Base-by-base conservation (phyloP, 2,113 vertebrate species). In the Ailuropoda melanoleuca region DNA sequence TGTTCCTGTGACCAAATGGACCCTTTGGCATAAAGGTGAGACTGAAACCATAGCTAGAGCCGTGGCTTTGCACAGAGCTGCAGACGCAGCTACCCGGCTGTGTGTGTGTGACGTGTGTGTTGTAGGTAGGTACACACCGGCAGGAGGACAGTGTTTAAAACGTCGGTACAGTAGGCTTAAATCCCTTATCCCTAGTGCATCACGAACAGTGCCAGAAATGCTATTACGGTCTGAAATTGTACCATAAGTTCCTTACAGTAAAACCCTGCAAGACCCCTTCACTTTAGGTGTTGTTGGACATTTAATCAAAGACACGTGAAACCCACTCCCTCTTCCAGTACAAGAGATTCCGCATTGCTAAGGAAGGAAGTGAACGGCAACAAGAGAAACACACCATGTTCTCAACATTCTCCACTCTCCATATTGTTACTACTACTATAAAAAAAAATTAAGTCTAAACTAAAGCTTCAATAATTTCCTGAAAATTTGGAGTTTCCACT, bases 251-350 rank as follows among this genome's bases (percentile, higher is more conserved):
- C 70, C 43, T 48, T 89, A 56, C 70, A 88, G 31, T 82, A 60
- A 98, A 97, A 39, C 77, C 39, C 95, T 93, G 68, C 96, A 93
- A 94, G 48, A 1, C 92, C 10, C 87, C 50, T 97, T 34, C 34
- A 11, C 34, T 15, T 4, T 8, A 31, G 15, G 14, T 12, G 14
- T 3, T 29, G 7, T 5, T 37, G 37, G 39, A 11, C 5, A 0
- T 26, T 7, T 1, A 18, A 10, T 11, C 55, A 18, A 50, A 53
- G 8, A 12, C 70, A 4, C 0, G 0, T 3, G 26, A 43, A 26
- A 1, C 3, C 31, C 12, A 2, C 5, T 10, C 37, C 39, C 13
- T 24, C 39, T 50, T 0, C 29, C 31, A 0, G 21, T 1, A 55
- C 15, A 10, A 34, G 11, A 4, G 53, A 43, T 85, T 56, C 74